phyloP scores from a whole-genome alignment of 2,113 vertebrate species.

The Hemiscyllium ocellatum region DNA sequence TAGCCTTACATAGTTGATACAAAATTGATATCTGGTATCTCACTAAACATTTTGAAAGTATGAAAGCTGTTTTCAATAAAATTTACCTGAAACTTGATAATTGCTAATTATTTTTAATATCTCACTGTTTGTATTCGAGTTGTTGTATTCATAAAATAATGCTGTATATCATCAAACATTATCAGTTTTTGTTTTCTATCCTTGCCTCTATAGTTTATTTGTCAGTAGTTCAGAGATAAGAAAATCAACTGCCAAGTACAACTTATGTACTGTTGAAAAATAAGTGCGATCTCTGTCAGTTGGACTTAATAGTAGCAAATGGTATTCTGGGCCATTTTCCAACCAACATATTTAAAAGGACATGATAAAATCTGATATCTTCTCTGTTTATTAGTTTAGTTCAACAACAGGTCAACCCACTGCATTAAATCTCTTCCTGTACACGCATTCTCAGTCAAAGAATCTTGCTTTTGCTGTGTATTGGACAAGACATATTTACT shows the following conservation, averaged over 20 bases:
- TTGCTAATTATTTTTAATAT: neutral
- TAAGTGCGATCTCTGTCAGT: neutral
- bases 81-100: neutral
- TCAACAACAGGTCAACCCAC: neutral
- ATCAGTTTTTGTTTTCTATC: neutral
- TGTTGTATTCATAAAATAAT: neutral
- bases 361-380: slow-evolving; percentile 3
- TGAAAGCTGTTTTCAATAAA: neutral
- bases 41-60: neutral
- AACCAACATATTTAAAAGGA: neutral
- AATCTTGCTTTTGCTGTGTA: neutral
- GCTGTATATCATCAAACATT: neutral
- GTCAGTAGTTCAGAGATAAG: neutral
- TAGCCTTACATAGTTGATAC: neutral
- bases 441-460: neutral
- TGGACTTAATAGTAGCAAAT: neutral
- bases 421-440: neutral
- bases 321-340: neutral
- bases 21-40: neutral
- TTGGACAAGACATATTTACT: neutral
- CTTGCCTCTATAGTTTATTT: neutral
- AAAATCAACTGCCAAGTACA: neutral
- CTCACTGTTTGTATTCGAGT: neutral
- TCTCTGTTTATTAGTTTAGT: neutral
- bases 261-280: neutral